A percentile compares a stretch with the other conserved stretches of the same genome.
Evolutionary conservation across 2,113 vertebrate genomes (phyloP).

Genomic region (Marmota flaviventris): DNA sequence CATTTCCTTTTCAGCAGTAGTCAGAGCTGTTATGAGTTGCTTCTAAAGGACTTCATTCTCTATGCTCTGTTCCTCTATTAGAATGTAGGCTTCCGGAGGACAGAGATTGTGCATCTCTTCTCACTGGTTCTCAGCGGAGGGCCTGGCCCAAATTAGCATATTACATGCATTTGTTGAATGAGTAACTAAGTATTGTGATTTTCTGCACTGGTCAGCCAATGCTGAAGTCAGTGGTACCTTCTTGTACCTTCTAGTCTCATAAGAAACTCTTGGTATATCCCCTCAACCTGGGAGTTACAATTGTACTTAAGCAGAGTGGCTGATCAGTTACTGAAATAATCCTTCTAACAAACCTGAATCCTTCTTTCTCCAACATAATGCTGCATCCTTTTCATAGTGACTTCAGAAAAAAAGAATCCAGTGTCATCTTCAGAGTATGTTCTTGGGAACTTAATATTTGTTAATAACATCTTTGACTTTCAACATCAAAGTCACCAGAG

Average conservation of each 20-base stretch:
- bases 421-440: background rate
- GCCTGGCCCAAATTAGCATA: background rate
- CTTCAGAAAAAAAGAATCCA: background rate
- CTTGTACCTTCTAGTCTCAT: background rate
- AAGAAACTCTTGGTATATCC: background rate
- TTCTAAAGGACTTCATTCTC: background rate
- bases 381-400: background rate
- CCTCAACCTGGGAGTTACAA: background rate
- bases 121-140: background rate
- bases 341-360: background rate
- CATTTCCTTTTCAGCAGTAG: background rate
- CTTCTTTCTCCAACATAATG: background rate
- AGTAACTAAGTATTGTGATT: background rate
- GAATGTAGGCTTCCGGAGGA: background rate
- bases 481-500: background rate
- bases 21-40: background rate
- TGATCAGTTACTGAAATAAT: background rate
- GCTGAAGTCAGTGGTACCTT: constrained; percentile 6
- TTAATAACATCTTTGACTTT: constrained; percentile 32
- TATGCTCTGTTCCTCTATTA: background rate
- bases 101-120: background rate
- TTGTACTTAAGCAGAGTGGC: background rate
- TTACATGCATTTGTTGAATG: background rate
- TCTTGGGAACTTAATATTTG: background rate
- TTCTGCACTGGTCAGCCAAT: background rate